A percentile compares a stretch with the other conserved stretches of the same genome.
phyloP scores from a whole-genome alignment of 2,888 invertebrate genomes.

The Sphaerophoria rueppellii region DNA sequence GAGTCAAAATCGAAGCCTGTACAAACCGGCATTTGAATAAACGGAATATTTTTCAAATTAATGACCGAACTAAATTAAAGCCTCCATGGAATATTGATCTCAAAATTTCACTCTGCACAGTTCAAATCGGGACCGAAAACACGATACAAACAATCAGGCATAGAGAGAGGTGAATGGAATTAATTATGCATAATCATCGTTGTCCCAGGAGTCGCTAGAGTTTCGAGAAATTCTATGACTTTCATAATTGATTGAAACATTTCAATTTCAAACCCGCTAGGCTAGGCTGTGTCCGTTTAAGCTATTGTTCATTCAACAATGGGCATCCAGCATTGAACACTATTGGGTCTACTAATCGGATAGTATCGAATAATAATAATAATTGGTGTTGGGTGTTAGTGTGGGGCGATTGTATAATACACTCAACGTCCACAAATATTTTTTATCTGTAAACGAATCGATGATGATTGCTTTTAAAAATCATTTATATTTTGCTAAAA shows the following conservation, averaged over 20 bases:
- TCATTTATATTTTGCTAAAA: conserved; percentile 54
- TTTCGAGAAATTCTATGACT: conserved; percentile 38
- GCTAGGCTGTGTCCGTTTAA: background rate
- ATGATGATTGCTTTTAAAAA: conserved; percentile 66
- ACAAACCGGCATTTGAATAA: conserved; percentile 28
- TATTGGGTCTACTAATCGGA: conserved; percentile 38
- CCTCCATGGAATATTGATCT: conserved; percentile 16
- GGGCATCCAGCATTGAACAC: background rate
- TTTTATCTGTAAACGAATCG: conserved; percentile 52
- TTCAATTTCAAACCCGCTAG: conserved; percentile 34
- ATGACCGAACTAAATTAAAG: conserved; percentile 43
- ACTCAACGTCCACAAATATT: background rate
- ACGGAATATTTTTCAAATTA: conserved; percentile 68
- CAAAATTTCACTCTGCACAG: conserved; percentile 43
- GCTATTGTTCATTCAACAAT: background rate
- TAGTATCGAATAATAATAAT: conserved; percentile 26
- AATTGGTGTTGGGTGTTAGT: too few relatives aligned
- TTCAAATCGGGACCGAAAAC: conserved; percentile 26
- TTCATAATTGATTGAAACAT: conserved; percentile 59
- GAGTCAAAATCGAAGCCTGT: background rate
- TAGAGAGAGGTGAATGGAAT: conserved; percentile 49
- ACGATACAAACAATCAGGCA: conserved; percentile 60
- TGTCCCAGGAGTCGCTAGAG: conserved; percentile 35
- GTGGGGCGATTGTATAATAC: too few relatives aligned
- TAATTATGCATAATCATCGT: conserved; percentile 61